A percentile compares a stretch with the other conserved stretches of the same genome.
phyloP scores from a whole-genome alignment of 2,797 vertebrate genomes.

The Helicolenus hilgendorfi region DNA sequence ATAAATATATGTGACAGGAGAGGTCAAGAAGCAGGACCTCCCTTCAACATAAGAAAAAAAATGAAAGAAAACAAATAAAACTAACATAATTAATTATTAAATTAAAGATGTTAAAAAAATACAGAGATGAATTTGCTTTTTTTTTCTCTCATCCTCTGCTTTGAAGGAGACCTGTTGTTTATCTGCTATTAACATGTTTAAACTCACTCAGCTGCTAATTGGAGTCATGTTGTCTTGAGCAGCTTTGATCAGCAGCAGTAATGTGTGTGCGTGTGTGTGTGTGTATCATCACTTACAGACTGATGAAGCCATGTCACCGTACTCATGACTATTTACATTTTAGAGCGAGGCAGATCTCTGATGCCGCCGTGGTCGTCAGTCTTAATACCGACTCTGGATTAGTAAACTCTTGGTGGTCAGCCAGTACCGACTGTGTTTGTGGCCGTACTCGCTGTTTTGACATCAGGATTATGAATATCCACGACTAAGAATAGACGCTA shows the following conservation, averaged over 20 bases:
- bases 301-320: neutral
- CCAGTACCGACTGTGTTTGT: slow-evolving; percentile 5
- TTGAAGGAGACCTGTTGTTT: neutral
- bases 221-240: neutral
- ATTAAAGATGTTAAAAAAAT: too few relatives aligned
- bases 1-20: neutral
- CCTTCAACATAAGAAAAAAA: neutral
- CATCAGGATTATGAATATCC: slow-evolving; percentile 57
- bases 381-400: slow-evolving; percentile 54
- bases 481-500: slow-evolving; percentile 58
- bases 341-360: neutral
- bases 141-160: neutral
- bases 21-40: too few relatives aligned
- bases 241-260: neutral
- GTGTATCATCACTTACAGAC: neutral
- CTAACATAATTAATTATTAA: too few relatives aligned
- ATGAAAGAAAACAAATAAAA: neutral
- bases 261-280: neutral
- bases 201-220: neutral
- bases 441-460: slow-evolving; percentile 27
- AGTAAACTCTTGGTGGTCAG: slow-evolving; percentile 31
- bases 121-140: neutral
- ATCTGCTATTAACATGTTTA: slow-evolving; percentile 15
- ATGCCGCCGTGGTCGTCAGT: neutral
- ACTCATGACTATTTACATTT: neutral